Percentiles rank a stretch among this genome's conserved stretches.
Conservation (phyloP, 2,888 invertebrate genomes). For the Phasia obesa region DNA sequence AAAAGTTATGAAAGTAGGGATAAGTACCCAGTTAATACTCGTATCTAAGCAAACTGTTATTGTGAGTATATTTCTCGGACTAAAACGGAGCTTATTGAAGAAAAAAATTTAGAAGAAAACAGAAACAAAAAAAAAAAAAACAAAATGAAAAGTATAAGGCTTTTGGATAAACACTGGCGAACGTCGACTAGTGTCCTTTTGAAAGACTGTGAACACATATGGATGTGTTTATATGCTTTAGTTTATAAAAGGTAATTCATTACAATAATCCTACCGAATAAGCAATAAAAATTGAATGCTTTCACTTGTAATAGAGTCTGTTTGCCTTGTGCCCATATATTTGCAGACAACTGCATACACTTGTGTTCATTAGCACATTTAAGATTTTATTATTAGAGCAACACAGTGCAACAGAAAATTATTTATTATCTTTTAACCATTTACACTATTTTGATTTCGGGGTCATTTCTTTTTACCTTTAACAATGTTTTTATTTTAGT, state of each 20-base stretch:
- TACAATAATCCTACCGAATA: conserved; percentile 80
- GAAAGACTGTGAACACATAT: background rate
- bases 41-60: conserved; percentile 31
- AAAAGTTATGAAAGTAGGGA: background rate
- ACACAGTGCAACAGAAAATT: too few relatives aligned
- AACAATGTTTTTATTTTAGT: too few relatives aligned
- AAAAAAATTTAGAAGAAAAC: conserved; percentile 28
- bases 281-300: conserved; percentile 80
- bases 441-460: too few relatives aligned
- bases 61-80: conserved; percentile 68
- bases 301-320: conserved; percentile 65
- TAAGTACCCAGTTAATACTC: conserved; percentile 23
- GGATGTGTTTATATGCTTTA: background rate
- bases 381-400: background rate
- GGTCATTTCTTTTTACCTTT: too few relatives aligned
- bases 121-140: conserved; percentile 53
- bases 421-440: too few relatives aligned
- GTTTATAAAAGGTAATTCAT: conserved; percentile 78
- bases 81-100: conserved; percentile 64
- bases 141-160: conserved; percentile 51
- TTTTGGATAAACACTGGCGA: conserved; percentile 17
- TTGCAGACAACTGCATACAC: background rate
- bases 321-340: conserved; percentile 28
- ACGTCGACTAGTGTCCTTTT: background rate
- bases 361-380: background rate